A percentile compares a stretch with the other conserved stretches of the same genome.
phyloP scores from a whole-genome alignment of 2,888 invertebrate species.

The Rhaphigaster nebulosa region DNA sequence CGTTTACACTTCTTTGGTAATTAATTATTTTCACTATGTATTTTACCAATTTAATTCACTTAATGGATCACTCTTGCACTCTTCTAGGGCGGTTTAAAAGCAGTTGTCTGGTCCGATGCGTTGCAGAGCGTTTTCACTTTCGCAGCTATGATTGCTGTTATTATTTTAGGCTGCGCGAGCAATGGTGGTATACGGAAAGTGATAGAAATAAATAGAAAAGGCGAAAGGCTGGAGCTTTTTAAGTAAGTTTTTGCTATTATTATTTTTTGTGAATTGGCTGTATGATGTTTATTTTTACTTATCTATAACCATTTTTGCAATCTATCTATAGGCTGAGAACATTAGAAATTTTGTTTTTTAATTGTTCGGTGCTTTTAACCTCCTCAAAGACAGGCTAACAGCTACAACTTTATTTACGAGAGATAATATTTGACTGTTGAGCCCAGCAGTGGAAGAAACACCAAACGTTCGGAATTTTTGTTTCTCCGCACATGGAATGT shows the following conservation, averaged over 20 bases:
- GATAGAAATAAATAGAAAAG: conserved; percentile 73
- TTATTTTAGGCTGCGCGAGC: conserved; percentile 72
- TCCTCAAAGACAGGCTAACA: too few relatives aligned
- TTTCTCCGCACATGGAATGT: too few relatives aligned
- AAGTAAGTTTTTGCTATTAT: conserved; percentile 69
- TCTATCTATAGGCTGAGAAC: too few relatives aligned
- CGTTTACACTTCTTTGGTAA: conserved; percentile 91
- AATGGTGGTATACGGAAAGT: conserved; percentile 74
- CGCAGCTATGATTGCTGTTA: conserved; percentile 72
- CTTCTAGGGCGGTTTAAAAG: conserved; percentile 73
- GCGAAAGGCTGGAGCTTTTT: conserved; percentile 74
- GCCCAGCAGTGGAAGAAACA: too few relatives aligned
- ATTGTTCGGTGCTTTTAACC: too few relatives aligned
- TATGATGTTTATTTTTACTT: too few relatives aligned
- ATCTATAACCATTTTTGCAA: too few relatives aligned
- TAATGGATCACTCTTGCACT: not conserved
- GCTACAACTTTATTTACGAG: too few relatives aligned
- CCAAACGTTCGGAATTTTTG: too few relatives aligned
- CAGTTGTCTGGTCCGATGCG: conserved; percentile 77
- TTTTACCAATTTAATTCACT: not conserved
- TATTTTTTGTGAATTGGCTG: too few relatives aligned
- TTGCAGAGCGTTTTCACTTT: conserved; percentile 74
- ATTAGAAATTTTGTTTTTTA: too few relatives aligned
- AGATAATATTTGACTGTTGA: too few relatives aligned
- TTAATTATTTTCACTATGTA: conserved; percentile 66